phyloP scores from a whole-genome alignment of 1,140 invertebrate species.

The Aphelinus atriplicis region DNA sequence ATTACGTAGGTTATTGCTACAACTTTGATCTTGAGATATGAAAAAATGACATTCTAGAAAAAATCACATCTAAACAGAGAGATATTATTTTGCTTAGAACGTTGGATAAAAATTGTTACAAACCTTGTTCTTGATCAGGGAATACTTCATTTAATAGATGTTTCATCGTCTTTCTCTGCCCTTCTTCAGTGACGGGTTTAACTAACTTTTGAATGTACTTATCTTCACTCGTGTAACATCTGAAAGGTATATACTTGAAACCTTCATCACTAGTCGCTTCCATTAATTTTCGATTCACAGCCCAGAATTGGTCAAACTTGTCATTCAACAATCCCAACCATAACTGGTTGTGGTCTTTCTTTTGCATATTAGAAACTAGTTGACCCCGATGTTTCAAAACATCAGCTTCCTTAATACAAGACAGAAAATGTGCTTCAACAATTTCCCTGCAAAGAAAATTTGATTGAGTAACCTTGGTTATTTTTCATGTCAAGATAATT shows the following conservation, averaged over 20 bases:
- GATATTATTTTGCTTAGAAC: no score
- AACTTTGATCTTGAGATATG: slow-evolving; percentile 21
- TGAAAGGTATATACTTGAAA: slow-evolving; percentile 93
- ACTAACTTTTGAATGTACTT: slow-evolving; percentile 80
- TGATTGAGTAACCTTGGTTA: not conserved
- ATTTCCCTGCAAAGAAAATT: slow-evolving; percentile 76
- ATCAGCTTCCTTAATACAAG: slow-evolving; percentile 97
- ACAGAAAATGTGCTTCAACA: slow-evolving; percentile 93
- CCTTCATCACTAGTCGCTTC: slow-evolving; percentile 79
- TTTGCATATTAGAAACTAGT: slow-evolving; percentile 94
- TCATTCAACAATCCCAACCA: slow-evolving; percentile 96
- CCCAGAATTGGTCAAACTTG: slow-evolving; percentile 99
- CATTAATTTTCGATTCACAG: slow-evolving; percentile 95
- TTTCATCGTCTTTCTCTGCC: slow-evolving; percentile 77
- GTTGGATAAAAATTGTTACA: not conserved
- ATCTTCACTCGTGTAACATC: slow-evolving; percentile 85
- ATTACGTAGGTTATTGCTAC: no score
- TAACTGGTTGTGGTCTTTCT: slow-evolving; percentile 96
- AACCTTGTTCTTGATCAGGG: slow-evolving; percentile 69
- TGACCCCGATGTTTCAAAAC: slow-evolving; percentile 93
- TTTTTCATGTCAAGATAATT: slow-evolving; percentile 20
- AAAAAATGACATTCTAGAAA: slow-evolving; percentile 20
- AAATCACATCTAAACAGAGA: slow-evolving; percentile 1
- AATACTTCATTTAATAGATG: slow-evolving; percentile 79
- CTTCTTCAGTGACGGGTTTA: slow-evolving; percentile 78